These are phyloP conservation scores for Echinometra lucunter DNA, from an alignment of 53 echinoderm and acorn worm species.

Conservation along the genomic window DNA sequence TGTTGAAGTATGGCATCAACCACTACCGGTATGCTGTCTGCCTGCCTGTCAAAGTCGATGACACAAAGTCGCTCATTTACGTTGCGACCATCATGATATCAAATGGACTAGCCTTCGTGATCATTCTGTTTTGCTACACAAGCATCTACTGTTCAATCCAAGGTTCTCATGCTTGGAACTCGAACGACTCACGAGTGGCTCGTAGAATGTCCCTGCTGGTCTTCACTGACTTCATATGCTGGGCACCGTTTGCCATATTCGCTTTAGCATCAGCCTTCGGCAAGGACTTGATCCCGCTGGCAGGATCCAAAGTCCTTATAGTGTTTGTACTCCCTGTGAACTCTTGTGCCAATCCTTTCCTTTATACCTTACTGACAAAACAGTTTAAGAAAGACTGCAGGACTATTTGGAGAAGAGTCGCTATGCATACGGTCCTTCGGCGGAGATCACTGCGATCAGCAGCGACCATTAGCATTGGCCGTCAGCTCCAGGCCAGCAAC, in stretches of 20 bases:
- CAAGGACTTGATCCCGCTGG: constrained; percentile 75
- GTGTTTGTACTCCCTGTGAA: constrained; percentile 91
- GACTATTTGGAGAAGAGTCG: constrained; percentile 74
- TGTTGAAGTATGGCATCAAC: constrained; percentile 77
- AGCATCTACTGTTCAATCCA: constrained; percentile 93
- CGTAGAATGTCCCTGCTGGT: constrained; percentile 94
- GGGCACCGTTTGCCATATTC: constrained; percentile 95
- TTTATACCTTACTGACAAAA: constrained; percentile 93
- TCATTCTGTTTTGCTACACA: constrained; percentile 88
- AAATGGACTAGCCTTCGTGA: constrained; percentile 83
- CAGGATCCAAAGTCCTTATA: constrained; percentile 88
- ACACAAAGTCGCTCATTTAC: constrained; percentile 67
- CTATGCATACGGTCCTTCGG: constrained; percentile 70
- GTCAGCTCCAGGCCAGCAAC: constrained; percentile 58
- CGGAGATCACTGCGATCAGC: constrained; percentile 69
- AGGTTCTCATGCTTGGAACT: constrained; percentile 95
- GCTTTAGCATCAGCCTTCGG: constrained; percentile 82
- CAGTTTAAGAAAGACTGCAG: constrained; percentile 95
- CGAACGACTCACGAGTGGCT: constrained; percentile 90
- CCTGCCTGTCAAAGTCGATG: constrained; percentile 81
- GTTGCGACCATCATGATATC: constrained; percentile 77
- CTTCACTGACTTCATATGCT: constrained; percentile 93
- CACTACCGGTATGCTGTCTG: constrained; percentile 83
- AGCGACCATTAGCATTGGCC: constrained; percentile 74
- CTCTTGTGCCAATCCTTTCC: constrained; percentile 94